Evolutionary conservation across 64 coral and sea anemone species (phyloP), one percentile per base, ranked within the genome.

Genomic region (Dendronephthya gigantea): DNA sequence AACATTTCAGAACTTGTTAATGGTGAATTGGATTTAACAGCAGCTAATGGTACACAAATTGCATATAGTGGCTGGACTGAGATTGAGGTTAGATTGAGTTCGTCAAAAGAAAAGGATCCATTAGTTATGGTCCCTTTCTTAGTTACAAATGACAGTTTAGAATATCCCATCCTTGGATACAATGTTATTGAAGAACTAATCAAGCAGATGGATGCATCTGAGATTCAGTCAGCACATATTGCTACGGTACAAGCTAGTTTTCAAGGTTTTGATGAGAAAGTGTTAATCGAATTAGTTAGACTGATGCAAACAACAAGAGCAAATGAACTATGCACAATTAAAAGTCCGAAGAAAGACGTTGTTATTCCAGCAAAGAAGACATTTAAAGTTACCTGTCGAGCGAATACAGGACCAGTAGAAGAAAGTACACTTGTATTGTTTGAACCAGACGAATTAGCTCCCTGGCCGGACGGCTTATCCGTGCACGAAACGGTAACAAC

Each of bases 1-100:
- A 83, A 23, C 16, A 83, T 30, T n/a, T 28, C 38, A 31, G 48
- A 50, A 83, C 37, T 83, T 5, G 49, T 50, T 23, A 28, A n/a
- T 25, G 50, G 50, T 58, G 84, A 66, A 35, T n/a, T 86, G 19
- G 51, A 85, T 39, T 39, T 90, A 19, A 81, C n/a, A 83, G 74
- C 48, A 62, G 89, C 89, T 40, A 90, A 90, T 86, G 89, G 89
- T 0, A 82, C 70, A 81, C 9, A 34, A 17, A 90, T 90, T 40
- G 83, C 89, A 9, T 90, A 82, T 49, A 50, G 34, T 2, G 84
- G 84, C 25, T 90, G 84, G 51, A n/a, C 40, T 39, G 84, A 86
- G 47, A n/a, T 86, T 22, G 50, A 79, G 19, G 79, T 83, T 1
- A 9, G 39, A 7, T 27, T 90, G 2, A 8, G 39, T 13, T 39